Conservation (phyloP, 2,888 invertebrate species). For the Crossocerus cetratus region DNA sequence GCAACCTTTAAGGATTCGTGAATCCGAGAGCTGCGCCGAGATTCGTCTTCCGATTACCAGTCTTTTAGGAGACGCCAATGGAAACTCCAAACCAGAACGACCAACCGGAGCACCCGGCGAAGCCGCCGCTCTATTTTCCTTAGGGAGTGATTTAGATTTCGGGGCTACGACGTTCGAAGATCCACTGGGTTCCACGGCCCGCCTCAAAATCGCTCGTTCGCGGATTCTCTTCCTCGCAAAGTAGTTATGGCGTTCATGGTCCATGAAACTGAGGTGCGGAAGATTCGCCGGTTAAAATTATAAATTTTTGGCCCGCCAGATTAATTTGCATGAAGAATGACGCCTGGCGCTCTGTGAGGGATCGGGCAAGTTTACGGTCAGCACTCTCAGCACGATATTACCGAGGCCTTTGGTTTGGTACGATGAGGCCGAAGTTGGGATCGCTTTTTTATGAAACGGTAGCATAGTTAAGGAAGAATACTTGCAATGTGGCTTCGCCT, state of each 20-base stretch:
- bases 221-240: background rate
- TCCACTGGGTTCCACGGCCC: too few species aligned
- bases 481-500: too few species aligned
- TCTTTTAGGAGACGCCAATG: constrained; percentile 37
- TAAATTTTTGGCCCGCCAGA: background rate
- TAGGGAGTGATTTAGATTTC: background rate
- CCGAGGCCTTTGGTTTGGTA: background rate
- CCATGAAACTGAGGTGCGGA: too few species aligned
- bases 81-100: constrained; percentile 17
- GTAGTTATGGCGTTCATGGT: too few species aligned
- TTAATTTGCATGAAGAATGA: background rate
- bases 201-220: too few species aligned
- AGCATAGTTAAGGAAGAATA: too few species aligned
- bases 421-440: background rate
- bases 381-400: background rate
- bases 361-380: background rate
- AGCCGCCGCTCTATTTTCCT: background rate
- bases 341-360: background rate
- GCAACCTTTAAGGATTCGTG: background rate
- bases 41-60: constrained; percentile 43
- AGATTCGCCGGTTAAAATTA: background rate
- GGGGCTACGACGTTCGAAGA: too few species aligned
- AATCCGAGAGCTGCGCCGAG: constrained; percentile 7
- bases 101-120: constrained; percentile 3
- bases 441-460: background rate